Percentiles rank a stretch among this genome's conserved stretches.
Evolutionary conservation across 2,888 invertebrate genomes (phyloP).

Genomic region (Euproctis similis): DNA sequence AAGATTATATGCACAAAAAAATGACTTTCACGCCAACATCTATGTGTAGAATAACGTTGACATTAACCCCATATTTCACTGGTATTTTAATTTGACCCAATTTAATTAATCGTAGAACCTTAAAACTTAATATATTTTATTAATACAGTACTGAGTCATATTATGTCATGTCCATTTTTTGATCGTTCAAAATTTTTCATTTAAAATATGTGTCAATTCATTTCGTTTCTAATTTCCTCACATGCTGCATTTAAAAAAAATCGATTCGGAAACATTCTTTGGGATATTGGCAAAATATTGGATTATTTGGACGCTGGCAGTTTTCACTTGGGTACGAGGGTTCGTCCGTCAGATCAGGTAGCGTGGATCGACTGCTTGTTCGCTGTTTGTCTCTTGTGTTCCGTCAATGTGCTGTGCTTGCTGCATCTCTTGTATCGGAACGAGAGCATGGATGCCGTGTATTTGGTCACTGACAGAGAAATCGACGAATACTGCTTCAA

Average conservation of each 20-base stretch:
- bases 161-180: too few relatives aligned
- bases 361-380: slow-evolving; percentile 83
- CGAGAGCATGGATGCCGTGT: slow-evolving; percentile 30
- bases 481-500: slow-evolving; percentile 55
- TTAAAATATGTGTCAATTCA: slow-evolving; percentile 41
- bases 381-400: slow-evolving; percentile 80
- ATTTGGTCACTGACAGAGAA: slow-evolving; percentile 46
- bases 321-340: slow-evolving; percentile 74
- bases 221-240: slow-evolving; percentile 63
- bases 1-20: slow-evolving; percentile 63
- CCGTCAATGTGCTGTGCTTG: slow-evolving; percentile 79
- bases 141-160: too few relatives aligned
- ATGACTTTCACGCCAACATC: slow-evolving; percentile 66
- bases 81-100: slow-evolving; percentile 50
- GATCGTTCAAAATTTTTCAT: too few relatives aligned
- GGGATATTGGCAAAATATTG: slow-evolving; percentile 31
- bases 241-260: slow-evolving; percentile 73
- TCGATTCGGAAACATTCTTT: slow-evolving; percentile 48
- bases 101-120: slow-evolving; percentile 1
- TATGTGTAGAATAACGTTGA: slow-evolving; percentile 60
- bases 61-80: slow-evolving; percentile 58
- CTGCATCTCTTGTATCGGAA: slow-evolving; percentile 75
- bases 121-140: too few relatives aligned
- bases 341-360: slow-evolving; percentile 86
- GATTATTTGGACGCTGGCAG: slow-evolving; percentile 46